Conservation (phyloP, 2,113 vertebrate genomes). For the Nanorana parkeri region DNA sequence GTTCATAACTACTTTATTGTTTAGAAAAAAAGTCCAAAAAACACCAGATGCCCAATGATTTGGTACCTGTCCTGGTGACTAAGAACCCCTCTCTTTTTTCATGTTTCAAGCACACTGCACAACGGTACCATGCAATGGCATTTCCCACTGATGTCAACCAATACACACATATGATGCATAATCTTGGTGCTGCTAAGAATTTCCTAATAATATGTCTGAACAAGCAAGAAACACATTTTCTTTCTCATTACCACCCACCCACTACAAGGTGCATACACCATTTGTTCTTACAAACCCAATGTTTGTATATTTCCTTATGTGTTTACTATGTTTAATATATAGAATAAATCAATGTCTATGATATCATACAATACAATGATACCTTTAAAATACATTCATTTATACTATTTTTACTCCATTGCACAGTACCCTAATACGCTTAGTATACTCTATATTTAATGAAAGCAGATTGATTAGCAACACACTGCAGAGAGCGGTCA, state of each 20-base stretch:
- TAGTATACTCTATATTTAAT: conserved; percentile 70
- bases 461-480: conserved; percentile 73
- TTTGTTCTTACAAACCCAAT: background rate
- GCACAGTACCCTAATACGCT: conserved; percentile 80
- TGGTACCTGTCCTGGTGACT: background rate
- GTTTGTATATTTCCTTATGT: background rate
- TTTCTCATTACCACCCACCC: no score
- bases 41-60: background rate
- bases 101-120: background rate
- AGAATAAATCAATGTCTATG: conserved; percentile 40
- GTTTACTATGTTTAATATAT: background rate
- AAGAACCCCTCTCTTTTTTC: conserved; percentile 41
- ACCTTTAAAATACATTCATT: conserved; percentile 51
- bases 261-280: background rate
- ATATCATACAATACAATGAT: conserved; percentile 18
- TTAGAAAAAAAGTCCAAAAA: no score
- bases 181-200: no score
- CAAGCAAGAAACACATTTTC: no score
- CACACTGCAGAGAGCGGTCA: conserved; percentile 74
- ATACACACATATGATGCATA: no score
- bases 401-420: conserved; percentile 66
- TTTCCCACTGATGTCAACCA: no score
- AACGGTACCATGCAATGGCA: no score
- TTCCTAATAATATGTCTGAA: no score
- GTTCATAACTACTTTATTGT: no score